Evolutionary conservation across 2,797 vertebrate species (phyloP).

Genomic region (Pseudopleuronectes americanus): DNA sequence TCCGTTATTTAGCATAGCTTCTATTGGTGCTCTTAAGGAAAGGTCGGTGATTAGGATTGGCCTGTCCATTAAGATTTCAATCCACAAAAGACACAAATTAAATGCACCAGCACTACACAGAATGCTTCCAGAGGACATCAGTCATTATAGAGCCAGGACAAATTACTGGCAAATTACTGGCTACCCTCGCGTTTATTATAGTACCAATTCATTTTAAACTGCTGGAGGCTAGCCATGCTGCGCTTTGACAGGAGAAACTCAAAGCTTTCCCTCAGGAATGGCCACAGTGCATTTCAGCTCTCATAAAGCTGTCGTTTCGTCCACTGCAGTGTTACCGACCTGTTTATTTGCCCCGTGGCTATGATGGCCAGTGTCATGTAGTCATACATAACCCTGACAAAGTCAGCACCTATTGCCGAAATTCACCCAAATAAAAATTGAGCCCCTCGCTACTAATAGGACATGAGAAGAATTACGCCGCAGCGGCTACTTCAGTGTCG

Average conservation of each 20-base stretch:
- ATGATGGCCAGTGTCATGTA: slow-evolving; percentile 53
- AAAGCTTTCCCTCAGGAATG: slow-evolving; percentile 57
- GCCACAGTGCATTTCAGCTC: slow-evolving; percentile 45
- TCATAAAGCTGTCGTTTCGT: slow-evolving; percentile 66
- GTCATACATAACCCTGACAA: slow-evolving; percentile 54
- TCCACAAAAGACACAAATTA: slow-evolving; percentile 23
- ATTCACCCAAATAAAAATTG: slow-evolving; percentile 56
- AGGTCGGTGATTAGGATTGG: too few species aligned
- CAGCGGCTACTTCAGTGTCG: slow-evolving; percentile 30
- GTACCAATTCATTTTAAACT: slow-evolving; percentile 46
- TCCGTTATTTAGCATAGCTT: neutral
- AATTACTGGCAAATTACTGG: slow-evolving; percentile 36
- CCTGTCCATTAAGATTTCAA: neutral
- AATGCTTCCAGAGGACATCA: slow-evolving; percentile 20
- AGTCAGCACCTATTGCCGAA: slow-evolving; percentile 42
- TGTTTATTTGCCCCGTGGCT: slow-evolving; percentile 58
- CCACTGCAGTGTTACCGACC: slow-evolving; percentile 48
- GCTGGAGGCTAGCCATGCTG: slow-evolving; percentile 43
- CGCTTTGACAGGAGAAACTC: slow-evolving; percentile 50
- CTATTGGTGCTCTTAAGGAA: neutral
- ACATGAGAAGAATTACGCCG: slow-evolving; percentile 46
- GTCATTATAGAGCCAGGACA: slow-evolving; percentile 33
- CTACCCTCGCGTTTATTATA: slow-evolving; percentile 36
- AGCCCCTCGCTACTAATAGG: slow-evolving; percentile 41
- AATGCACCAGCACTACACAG: neutral